These are phyloP conservation scores for Plotosus lineatus DNA, from an alignment of 2,113 vertebrate species.

Conservation along the genomic window DNA sequence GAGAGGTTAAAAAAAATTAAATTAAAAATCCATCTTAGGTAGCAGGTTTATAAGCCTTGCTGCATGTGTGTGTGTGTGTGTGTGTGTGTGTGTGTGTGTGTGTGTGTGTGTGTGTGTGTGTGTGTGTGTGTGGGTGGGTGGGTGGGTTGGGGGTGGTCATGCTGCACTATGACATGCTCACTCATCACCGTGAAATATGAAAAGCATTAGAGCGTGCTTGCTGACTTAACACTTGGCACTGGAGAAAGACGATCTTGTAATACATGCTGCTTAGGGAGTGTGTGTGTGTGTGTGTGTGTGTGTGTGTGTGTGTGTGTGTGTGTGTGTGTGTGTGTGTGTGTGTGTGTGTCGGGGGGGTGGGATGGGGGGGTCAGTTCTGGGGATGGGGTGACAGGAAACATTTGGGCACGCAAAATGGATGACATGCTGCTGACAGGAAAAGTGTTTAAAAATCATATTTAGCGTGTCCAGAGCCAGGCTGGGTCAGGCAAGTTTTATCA, in stretches of 20 bases:
- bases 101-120: constrained; percentile 59
- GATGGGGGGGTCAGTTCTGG: too few species aligned
- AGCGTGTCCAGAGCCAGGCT: constrained; percentile 9
- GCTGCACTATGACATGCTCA: constrained; percentile 49
- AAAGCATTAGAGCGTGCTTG: constrained; percentile 66
- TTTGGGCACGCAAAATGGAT: constrained; percentile 45
- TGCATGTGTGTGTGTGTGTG: constrained; percentile 55
- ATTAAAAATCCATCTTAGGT: constrained; percentile 18
- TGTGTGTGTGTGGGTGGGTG: constrained; percentile 55
- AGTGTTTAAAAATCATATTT: constrained; percentile 48
- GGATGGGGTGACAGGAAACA: constrained; percentile 13
- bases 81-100: constrained; percentile 48
- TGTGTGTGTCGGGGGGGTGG: too few species aligned
- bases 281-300: too few species aligned
- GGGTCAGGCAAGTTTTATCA: constrained; percentile 44
- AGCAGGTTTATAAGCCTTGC: constrained; percentile 35
- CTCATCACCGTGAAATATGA: constrained; percentile 73
- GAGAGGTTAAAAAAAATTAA: too few species aligned
- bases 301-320: too few species aligned
- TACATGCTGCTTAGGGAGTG: constrained; percentile 47
- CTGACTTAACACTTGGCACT: constrained; percentile 64
- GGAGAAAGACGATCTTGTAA: constrained; percentile 55
- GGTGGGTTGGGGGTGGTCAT: constrained; percentile 5
- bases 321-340: too few species aligned
- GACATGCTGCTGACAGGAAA: constrained; percentile 51